Evolutionary conservation across 2,888 invertebrate species (phyloP).

Genomic region (Drosophila meridiana): DNA sequence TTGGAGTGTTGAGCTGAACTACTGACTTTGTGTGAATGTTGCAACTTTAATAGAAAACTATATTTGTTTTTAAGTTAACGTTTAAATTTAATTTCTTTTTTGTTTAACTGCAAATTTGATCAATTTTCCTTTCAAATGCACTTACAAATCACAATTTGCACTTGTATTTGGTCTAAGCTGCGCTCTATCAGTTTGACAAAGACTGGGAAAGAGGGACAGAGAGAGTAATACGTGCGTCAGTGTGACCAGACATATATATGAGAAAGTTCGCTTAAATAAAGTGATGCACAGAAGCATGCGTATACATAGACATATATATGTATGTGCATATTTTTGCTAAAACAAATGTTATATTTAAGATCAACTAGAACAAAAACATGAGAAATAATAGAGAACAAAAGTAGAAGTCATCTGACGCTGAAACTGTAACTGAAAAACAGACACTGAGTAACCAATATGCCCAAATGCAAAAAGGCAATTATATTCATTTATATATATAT

Average conservation of each 20-base stretch:
- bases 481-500: slow-evolving; percentile 12
- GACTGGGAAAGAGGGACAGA: neutral
- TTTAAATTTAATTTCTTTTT: slow-evolving; percentile 29
- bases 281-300: neutral
- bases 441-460: slow-evolving; percentile 49
- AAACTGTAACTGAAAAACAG: slow-evolving; percentile 46
- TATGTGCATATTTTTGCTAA: slow-evolving; percentile 40
- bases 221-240: neutral
- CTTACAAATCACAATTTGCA: slow-evolving; percentile 11
- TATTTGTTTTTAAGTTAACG: slow-evolving; percentile 14
- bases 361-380: slow-evolving; percentile 36
- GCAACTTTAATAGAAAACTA: slow-evolving; percentile 30
- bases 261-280: slow-evolving; percentile 3
- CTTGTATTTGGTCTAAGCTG: neutral
- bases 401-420: slow-evolving; percentile 57
- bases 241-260: slow-evolving; percentile 1
- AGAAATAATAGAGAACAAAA: slow-evolving; percentile 18
- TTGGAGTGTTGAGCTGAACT: slow-evolving; percentile 43
- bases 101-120: slow-evolving; percentile 7
- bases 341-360: slow-evolving; percentile 44
- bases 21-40: slow-evolving; percentile 25
- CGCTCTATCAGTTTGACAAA: neutral
- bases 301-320: neutral
- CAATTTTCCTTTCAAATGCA: slow-evolving; percentile 1
- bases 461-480: slow-evolving; percentile 52